Evolutionary conservation across 1,140 invertebrate genomes (phyloP).

Genomic region (Danaus plexippus): DNA sequence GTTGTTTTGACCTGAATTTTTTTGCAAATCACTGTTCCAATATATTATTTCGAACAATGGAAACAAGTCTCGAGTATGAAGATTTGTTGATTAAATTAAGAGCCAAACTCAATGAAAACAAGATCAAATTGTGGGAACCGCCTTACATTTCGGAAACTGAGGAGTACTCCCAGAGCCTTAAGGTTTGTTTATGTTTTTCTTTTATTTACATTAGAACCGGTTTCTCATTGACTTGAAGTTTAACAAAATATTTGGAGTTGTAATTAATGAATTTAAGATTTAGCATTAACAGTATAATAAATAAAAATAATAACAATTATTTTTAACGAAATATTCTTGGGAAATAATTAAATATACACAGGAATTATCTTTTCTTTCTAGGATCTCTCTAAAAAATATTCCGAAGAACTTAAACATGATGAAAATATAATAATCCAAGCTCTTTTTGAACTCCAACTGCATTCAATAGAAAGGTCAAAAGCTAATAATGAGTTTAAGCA

Average conservation of each 20-base stretch:
- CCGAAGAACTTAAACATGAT: constrained; percentile 70
- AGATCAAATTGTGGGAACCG: constrained; percentile 80
- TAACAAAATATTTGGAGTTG: too few species aligned
- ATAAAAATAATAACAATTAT: too few species aligned
- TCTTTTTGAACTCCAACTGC: constrained; percentile 75
- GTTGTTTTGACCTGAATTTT: constrained; percentile 9
- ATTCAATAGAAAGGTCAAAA: constrained; percentile 76
- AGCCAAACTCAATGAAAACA: constrained; percentile 76
- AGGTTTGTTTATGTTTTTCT: constrained; percentile 36
- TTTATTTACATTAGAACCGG: too few species aligned
- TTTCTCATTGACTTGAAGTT: too few species aligned
- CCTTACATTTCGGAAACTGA: constrained; percentile 75
- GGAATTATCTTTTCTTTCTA: constrained; percentile 40
- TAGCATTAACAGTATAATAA: too few species aligned
- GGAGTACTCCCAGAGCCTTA: constrained; percentile 37
- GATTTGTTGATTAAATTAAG: constrained; percentile 76
- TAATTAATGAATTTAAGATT: too few species aligned
- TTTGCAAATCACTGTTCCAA: constrained; percentile 30
- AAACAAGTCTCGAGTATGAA: constrained; percentile 69
- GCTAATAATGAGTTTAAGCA: constrained; percentile 74
- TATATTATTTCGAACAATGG: constrained; percentile 32
- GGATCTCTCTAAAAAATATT: constrained; percentile 74
- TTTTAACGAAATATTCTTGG: too few species aligned
- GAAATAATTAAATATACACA: too few species aligned
- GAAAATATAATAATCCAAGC: constrained; percentile 66